These are phyloP conservation scores for Pristiophorus japonicus DNA, from an alignment of 2,113 vertebrate species.

Conservation along the genomic window DNA sequence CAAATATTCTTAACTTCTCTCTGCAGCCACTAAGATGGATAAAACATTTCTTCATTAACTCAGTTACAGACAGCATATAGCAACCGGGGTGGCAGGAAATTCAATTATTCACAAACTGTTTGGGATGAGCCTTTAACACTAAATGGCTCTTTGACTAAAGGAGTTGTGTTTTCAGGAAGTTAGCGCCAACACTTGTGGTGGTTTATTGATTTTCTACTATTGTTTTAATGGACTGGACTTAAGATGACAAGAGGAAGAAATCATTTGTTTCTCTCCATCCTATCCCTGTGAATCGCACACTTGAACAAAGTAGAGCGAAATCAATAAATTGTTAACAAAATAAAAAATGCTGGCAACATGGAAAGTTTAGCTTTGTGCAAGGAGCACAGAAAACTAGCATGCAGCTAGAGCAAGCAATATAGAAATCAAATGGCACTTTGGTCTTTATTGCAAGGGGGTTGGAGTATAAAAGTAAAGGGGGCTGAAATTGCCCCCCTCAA, in stretches of 20 bases:
- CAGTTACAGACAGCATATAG: neutral
- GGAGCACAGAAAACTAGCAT: too few relatives aligned
- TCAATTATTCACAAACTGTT: neutral
- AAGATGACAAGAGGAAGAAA: neutral
- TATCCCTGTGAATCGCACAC: neutral
- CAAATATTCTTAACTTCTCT: neutral
- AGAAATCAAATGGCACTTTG: too few relatives aligned
- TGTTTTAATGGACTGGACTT: neutral
- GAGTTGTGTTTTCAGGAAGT: neutral
- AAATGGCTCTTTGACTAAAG: neutral
- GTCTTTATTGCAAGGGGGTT: too few relatives aligned
- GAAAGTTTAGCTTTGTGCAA: neutral
- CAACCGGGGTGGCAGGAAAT: neutral
- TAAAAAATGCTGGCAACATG: neutral
- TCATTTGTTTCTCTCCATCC: neutral
- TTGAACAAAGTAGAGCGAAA: neutral
- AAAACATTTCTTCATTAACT: neutral
- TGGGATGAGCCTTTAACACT: neutral
- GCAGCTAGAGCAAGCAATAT: too few relatives aligned
- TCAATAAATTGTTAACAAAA: neutral
- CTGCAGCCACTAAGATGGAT: neutral
- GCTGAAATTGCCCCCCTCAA: too few relatives aligned
- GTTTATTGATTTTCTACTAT: neutral
- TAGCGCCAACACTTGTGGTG: neutral
- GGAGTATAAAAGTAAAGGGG: too few relatives aligned